phyloP scores from a whole-genome alignment of 2,113 vertebrate species.

The Malurus elegans region DNA sequence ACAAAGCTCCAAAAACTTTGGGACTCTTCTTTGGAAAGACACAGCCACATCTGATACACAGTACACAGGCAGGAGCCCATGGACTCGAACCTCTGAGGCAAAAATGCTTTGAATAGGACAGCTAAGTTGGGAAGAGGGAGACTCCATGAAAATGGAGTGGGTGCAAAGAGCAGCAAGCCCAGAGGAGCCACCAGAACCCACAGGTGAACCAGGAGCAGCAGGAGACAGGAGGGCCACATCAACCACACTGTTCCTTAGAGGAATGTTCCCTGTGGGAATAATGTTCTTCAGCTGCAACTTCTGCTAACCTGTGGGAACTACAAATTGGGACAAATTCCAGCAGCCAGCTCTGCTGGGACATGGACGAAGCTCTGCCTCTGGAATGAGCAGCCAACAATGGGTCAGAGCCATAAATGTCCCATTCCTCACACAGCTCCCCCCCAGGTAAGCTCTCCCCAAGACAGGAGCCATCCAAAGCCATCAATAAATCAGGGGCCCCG shows the following conservation, averaged over 20 bases:
- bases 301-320: neutral
- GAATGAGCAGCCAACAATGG: neutral
- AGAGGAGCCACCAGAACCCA: neutral
- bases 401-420: neutral
- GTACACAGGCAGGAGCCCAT: neutral
- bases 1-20: neutral
- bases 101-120: neutral
- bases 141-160: neutral
- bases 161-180: accelerated
- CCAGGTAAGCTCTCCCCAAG: neutral
- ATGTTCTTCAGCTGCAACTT: neutral
- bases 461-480: neutral
- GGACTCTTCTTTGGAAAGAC: neutral
- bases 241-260: accelerated
- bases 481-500: neutral
- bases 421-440: neutral
- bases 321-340: neutral
- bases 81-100: neutral
- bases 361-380: neutral
- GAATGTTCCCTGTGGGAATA: accelerated
- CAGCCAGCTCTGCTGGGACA: neutral
- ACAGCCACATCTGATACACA: neutral
- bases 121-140: neutral
- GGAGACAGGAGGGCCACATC: neutral
- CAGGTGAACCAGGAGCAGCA: neutral